Base-by-base conservation (phyloP, 2,113 vertebrate genomes). In the Pelobates fuscus region DNA sequence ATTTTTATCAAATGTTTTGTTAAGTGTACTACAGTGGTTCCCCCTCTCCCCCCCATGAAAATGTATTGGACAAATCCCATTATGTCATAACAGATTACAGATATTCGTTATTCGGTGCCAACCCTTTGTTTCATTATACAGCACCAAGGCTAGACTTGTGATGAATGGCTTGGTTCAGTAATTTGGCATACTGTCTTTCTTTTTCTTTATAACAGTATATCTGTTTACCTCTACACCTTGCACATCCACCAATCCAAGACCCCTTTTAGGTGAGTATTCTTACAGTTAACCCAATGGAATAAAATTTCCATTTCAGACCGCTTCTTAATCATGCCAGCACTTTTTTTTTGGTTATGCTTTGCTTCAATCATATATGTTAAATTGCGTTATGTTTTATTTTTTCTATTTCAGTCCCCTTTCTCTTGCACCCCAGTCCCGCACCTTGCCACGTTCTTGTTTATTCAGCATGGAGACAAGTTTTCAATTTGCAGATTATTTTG, bases 211-310 rank as follows among this genome's bases (percentile, higher is more conserved):
- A 79, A 84, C 80, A 84, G 82, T 85, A 84, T n/a, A n/a, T 84
- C 80, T 83, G 80, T 84, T 85, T 83, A 81, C 81, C 84, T 81
- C 80, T 84, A 82, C 81, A 84, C 78, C 80, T 85, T 85, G 78
- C 82, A 85, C 80, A 84, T 79, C 80, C 79, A 85, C 79, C 82
- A 85, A 82, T 84, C 82, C 84, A 79, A 84, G 82, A 85, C 79
- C 83, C 80, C 81, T 70, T 78, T 2, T 84, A 84, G 82, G 82
- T 85, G 84, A 85, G 84, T 84, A 85, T 84, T 82, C 80, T 82
- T 83, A 77, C 80, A 82, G 79, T 85, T 84, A 21, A 70, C 84
- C 79, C 71, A 81, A 83, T 81, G 82, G 84, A 78, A 81, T 71
- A 75, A 64, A 82, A 71, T 61, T 80, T 81, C 54, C 77, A 66